These are phyloP conservation scores for Actinernus sp. DNA, from an alignment of 92 coral and sea anemone genomes.

Conservation along the genomic window DNA sequence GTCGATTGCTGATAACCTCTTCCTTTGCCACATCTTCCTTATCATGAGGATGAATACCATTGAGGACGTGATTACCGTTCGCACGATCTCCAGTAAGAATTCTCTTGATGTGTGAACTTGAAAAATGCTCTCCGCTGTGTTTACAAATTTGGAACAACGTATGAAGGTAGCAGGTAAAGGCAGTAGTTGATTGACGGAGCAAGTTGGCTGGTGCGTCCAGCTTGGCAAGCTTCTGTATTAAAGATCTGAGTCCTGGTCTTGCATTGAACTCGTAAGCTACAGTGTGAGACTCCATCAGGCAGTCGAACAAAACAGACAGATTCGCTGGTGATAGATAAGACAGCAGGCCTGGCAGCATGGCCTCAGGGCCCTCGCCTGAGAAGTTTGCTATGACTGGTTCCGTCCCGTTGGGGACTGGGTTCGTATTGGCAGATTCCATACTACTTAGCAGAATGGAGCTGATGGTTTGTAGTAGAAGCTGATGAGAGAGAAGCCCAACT, in stretches of 20 bases:
- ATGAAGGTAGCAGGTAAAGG: slow-evolving; percentile 93
- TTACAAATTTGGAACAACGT: slow-evolving; percentile 97
- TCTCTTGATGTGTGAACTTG: slow-evolving; percentile 94
- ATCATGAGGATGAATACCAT: slow-evolving; percentile 27
- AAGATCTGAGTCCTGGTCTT: slow-evolving; percentile 89
- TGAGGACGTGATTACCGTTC: slow-evolving; percentile 29
- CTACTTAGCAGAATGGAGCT: slow-evolving; percentile 91
- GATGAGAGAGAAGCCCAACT: slow-evolving; percentile 94
- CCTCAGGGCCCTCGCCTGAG: slow-evolving; percentile 65
- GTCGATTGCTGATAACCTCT: slow-evolving; percentile 62
- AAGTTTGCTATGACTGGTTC: slow-evolving; percentile 26
- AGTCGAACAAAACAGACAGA: slow-evolving; percentile 92
- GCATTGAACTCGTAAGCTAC: slow-evolving; percentile 98
- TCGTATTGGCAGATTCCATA: slow-evolving; percentile 51
- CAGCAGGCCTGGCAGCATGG: slow-evolving; percentile 86
- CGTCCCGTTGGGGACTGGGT: slow-evolving; percentile 32
- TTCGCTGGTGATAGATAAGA: slow-evolving; percentile 94
- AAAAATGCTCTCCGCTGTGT: slow-evolving; percentile 97
- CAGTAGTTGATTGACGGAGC: slow-evolving; percentile 96
- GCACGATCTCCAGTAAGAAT: slow-evolving; percentile 95
- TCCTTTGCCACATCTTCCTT: slow-evolving; percentile 73
- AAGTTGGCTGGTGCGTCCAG: slow-evolving; percentile 95
- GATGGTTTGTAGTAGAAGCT: slow-evolving; percentile 91
- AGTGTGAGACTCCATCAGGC: slow-evolving; percentile 98
- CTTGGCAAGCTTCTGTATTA: slow-evolving; percentile 93